phyloP scores from a whole-genome alignment of 2,888 invertebrate genomes.

The Eupithecia subfuscata region DNA sequence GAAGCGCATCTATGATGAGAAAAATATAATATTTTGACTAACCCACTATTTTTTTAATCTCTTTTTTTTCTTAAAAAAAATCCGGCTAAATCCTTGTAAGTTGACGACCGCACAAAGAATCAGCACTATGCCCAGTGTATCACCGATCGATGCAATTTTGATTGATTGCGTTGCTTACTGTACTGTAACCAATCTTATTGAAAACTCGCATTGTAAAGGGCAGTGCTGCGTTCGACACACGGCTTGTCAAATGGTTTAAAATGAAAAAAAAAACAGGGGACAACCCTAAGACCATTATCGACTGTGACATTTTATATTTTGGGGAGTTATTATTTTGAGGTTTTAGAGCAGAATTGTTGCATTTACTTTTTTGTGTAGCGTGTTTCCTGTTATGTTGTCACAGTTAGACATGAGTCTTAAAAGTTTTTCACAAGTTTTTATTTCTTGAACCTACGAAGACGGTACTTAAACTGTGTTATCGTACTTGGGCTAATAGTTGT shows the following conservation, averaged over 20 bases:
- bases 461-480: too few relatives aligned
- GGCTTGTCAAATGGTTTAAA: conserved; percentile 82
- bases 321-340: conserved; percentile 60
- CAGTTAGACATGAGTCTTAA: not conserved
- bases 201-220: conserved; percentile 82
- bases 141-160: conserved; percentile 79
- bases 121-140: conserved; percentile 60
- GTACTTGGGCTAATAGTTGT: too few relatives aligned
- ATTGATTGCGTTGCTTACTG: conserved; percentile 84
- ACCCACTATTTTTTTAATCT: not conserved
- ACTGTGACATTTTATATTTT: conserved; percentile 78
- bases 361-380: conserved; percentile 8
- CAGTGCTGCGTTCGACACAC: conserved; percentile 76
- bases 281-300: conserved; percentile 74
- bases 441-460: too few relatives aligned
- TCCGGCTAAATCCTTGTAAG: not conserved
- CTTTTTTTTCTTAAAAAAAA: not conserved
- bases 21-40: not conserved
- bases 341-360: conserved; percentile 54
- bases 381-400: conserved; percentile 2
- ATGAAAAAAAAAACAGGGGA: conserved; percentile 81
- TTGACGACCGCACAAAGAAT: not conserved
- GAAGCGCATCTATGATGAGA: not conserved
- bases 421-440: not conserved
- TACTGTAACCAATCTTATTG: conserved; percentile 84